Base-by-base conservation (phyloP, 2,888 invertebrate genomes). In the Eupithecia subumbrata region DNA sequence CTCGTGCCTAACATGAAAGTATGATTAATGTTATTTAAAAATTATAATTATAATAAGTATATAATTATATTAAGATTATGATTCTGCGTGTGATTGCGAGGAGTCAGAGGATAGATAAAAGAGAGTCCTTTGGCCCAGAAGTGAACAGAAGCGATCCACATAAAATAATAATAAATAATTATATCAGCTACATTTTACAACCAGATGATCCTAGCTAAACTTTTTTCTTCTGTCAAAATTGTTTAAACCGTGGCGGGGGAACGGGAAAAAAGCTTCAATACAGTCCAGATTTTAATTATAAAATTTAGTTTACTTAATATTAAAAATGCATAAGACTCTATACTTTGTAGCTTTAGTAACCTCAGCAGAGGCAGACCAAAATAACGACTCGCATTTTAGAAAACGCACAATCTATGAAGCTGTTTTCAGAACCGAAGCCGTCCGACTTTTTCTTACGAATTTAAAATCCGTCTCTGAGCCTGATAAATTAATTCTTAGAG, bases 1-100 rank as follows among this genome's bases (percentile, higher is more conserved):
- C 84, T 95, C 95, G 84, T 90, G 88, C 82, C 94, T 95, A 87
- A 3, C 64, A 82, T 45, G 75, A 68, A 77, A 45, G 43, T 34
- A 68, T 64, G 30, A 18, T 34, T 64, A 64, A 34, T 64, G 12
- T 60, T 0, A 60, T 25, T 60, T 1, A 11, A 22, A 22, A 14
- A 25, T 14, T 25, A 25, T 14, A 25, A 60, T n/a, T n/a, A n/a
- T n/a, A n/a, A n/a, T n/a, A n/a, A n/a, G n/a, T n/a, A n/a, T n/a
- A n/a, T n/a, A n/a, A n/a, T n/a, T n/a, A n/a, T n/a, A n/a, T n/a
- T 25, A 25, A 14, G 25, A 5, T 60, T 14, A 60, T 25, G 0
- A 12, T 48, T 48, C 48, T n/a, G 18, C 16, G 7, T 48, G 18
- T 5, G 18, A 48, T 18, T 48, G 48, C 18, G 48, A 48, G 48